Evolutionary conservation across 2,888 invertebrate species (phyloP), one percentile per base, ranked within the genome.

Genomic region (Geophilus truncorum): DNA sequence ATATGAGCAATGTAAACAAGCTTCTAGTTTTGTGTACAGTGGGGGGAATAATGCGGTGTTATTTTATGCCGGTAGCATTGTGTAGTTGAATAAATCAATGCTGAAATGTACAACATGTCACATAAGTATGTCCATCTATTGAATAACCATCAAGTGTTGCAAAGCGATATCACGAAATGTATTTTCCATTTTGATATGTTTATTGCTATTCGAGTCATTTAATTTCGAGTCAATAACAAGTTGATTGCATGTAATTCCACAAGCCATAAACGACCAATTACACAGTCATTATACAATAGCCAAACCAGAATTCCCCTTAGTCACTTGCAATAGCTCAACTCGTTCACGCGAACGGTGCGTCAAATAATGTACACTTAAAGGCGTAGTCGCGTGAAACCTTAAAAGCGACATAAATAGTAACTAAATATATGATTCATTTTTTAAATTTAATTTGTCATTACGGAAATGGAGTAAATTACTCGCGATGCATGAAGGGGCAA

Each of bases 211-310:
- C 70, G 70, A 70, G 70, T 70, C 70, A 70, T 70, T 70, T 70
- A 70, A 70, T 70, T 70, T 70, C 70, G 28, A 70, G 70, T 70
- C 70, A 70, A 70, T 70, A 70, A 70, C 70, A 70, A 70, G 70
- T 70, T 70, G 70, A 70, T 70, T 70, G 70, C 70, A 70, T 70
- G 70, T 70, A 70, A 70, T 70, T 70, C 70, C 70, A 70, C 70
- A 70, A 70, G 70, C 70, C 70, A 70, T 70, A 70, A 70, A 70
- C 70, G 70, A 70, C 70, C 70, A 70, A 70, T 70, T 70, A 70
- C 70, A 70, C 70, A 70, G 70, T 70, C 70, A 70, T 70, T 70
- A 70, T 70, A 70, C 70, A 70, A 70, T 70, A 70, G 25, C 57
- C 21, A 62, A 62, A 70, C 70, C 70, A 70, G 70, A 70, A 70